phyloP scores from a whole-genome alignment of 2,797 vertebrate species.

The Linurgus olivaceus region DNA sequence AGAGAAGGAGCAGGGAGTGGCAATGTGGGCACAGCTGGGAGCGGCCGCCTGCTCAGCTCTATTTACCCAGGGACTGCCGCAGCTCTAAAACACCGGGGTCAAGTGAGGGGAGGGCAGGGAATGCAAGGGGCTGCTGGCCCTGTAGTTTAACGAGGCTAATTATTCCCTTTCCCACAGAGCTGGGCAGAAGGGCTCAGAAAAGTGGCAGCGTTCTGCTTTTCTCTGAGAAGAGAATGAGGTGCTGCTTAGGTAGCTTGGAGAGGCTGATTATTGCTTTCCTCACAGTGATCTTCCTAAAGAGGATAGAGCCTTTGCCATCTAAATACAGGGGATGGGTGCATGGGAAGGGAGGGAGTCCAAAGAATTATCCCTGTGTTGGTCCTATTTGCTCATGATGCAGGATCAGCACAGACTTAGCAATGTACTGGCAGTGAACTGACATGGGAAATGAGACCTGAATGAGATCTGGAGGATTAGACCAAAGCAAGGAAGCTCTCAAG shows the following conservation, averaged over 20 bases:
- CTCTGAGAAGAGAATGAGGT: not conserved
- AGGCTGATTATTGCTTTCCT: not conserved
- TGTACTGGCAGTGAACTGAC: not conserved
- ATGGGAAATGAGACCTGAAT: not conserved
- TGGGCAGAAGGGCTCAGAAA: slow-evolving; percentile 4
- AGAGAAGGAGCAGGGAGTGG: not conserved
- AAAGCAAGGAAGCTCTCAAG: not conserved
- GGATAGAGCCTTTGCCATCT: not conserved
- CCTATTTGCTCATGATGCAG: not conserved
- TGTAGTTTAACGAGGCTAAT: not conserved
- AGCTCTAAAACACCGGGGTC: not conserved
- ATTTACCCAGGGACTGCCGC: not conserved
- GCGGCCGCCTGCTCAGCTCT: not conserved
- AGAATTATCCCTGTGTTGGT: not conserved
- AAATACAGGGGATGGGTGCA: not conserved
- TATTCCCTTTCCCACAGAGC: slow-evolving; percentile 8
- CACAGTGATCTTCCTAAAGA: not conserved
- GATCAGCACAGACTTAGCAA: not conserved
- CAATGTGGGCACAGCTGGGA: not conserved
- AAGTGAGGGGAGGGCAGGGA: not conserved
- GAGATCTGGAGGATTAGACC: not conserved
- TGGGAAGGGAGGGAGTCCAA: not conserved
- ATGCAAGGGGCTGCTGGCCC: not conserved
- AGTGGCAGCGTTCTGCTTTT: not conserved
- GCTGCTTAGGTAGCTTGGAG: not conserved